Percentiles rank a stretch among this genome's conserved stretches.
phyloP scores from a whole-genome alignment of 2,888 invertebrate species.

The Sarcophaga subvicina region DNA sequence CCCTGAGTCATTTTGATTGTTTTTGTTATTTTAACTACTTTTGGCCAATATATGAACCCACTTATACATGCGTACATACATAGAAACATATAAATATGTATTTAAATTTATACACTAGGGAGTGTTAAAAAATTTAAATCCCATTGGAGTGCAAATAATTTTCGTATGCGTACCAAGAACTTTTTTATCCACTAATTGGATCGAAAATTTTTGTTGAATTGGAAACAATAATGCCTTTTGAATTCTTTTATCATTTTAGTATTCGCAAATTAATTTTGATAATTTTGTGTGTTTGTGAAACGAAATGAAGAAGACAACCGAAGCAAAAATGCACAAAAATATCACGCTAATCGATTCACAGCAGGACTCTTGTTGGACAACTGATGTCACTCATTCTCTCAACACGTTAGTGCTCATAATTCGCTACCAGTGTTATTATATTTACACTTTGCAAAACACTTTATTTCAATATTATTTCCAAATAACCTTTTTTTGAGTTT shows the following conservation, averaged over 20 bases:
- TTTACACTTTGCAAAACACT: too few relatives aligned
- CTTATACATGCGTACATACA: background rate
- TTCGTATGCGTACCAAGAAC: too few relatives aligned
- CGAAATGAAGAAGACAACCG: background rate
- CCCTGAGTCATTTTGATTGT: too few relatives aligned
- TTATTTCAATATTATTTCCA: too few relatives aligned
- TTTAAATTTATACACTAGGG: background rate
- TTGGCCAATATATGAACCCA: conserved; percentile 82
- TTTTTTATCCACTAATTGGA: background rate
- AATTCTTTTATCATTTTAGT: background rate
- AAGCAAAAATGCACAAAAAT: conserved; percentile 12
- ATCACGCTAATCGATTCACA: conserved; percentile 19
- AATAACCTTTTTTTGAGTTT: too few relatives aligned
- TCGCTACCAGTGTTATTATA: too few relatives aligned
- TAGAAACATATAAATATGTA: conserved; percentile 11
- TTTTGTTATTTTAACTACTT: too few relatives aligned
- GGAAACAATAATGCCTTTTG: background rate
- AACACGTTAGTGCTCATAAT: background rate
- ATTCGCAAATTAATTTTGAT: conserved; percentile 1
- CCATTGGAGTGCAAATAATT: too few relatives aligned
- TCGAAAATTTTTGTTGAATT: too few relatives aligned
- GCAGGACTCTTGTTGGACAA: background rate
- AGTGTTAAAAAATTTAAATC: too few relatives aligned
- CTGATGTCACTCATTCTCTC: background rate
- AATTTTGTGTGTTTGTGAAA: background rate